Evolutionary conservation across 1,140 invertebrate genomes (phyloP).

Genomic region (Aphidius ervi): DNA sequence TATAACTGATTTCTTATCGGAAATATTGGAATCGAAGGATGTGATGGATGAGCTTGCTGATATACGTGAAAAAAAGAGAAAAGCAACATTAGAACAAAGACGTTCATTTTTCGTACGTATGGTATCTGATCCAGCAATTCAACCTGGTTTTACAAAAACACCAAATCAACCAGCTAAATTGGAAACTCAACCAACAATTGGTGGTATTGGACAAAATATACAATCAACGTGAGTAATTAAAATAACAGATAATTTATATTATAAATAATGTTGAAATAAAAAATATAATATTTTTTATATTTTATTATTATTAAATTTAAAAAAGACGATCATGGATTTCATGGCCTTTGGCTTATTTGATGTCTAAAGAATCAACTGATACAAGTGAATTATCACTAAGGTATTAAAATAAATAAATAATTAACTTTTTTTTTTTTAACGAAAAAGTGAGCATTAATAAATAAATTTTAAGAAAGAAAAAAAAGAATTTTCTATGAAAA

Average conservation of each 20-base stretch:
- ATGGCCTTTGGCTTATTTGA: conserved; percentile 82
- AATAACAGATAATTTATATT: neutral
- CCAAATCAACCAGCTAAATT: conserved; percentile 47
- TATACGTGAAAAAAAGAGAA: conserved; percentile 63
- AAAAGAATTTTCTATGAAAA: conserved; percentile 3
- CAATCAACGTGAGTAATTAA: conserved; percentile 33
- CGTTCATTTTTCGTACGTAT: conserved; percentile 94
- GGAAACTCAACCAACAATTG: conserved; percentile 46
- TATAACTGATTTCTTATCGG: conserved; percentile 79
- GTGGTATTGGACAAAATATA: conserved; percentile 35
- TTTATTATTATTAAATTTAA: conserved; percentile 4
- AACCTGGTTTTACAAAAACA: conserved; percentile 51
- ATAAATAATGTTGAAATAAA: conserved; percentile 2
- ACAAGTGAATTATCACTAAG: conserved; percentile 74
- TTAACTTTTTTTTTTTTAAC: neutral
- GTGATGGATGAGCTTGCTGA: conserved; percentile 65
- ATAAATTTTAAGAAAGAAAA: neutral
- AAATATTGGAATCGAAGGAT: conserved; percentile 71
- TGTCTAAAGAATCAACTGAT: conserved; percentile 65
- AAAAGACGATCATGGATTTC: conserved; percentile 76
- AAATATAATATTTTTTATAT: conserved; percentile 10
- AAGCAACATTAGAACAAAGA: conserved; percentile 79
- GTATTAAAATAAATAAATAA: conserved; percentile 48
- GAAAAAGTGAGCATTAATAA: neutral
- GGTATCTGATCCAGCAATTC: conserved; percentile 93